Percentiles rank a stretch among this genome's conserved stretches.
Evolutionary conservation across 2,888 invertebrate species (phyloP).

Genomic region (Nesidiocoris tenuis): DNA sequence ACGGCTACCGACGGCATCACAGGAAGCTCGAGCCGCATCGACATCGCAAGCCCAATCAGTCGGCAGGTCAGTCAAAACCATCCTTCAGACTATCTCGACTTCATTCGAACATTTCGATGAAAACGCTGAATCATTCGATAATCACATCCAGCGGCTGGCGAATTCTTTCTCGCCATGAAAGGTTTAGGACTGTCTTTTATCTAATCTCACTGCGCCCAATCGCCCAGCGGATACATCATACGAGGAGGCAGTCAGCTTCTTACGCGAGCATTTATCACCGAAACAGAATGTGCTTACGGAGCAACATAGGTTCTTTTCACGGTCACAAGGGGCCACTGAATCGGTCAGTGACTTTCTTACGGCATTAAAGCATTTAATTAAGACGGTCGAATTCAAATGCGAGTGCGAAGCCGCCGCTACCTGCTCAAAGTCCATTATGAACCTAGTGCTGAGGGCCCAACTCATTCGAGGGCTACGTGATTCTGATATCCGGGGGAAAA

Average conservation of each 20-base stretch:
- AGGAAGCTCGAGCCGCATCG: background rate
- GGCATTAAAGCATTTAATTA: background rate
- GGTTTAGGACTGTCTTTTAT: background rate
- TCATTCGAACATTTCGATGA: background rate
- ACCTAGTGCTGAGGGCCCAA: constrained; percentile 7
- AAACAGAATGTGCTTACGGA: background rate
- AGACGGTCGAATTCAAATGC: constrained; percentile 8
- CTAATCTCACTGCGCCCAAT: background rate
- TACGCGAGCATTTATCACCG: background rate
- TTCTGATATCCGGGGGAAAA: constrained; percentile 9
- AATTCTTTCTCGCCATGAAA: background rate
- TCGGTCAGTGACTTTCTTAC: background rate
- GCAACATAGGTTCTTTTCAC: constrained; percentile 7
- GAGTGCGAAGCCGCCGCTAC: background rate
- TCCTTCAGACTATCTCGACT: background rate
- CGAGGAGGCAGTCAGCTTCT: background rate
- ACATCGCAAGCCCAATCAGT: background rate
- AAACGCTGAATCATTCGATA: background rate
- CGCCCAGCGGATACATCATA: background rate
- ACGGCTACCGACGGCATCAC: background rate
- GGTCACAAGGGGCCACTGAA: background rate
- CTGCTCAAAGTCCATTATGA: background rate
- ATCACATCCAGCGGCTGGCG: background rate
- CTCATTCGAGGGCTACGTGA: constrained; percentile 3
- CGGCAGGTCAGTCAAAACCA: background rate